These are phyloP conservation scores for Neuroscelio doddi DNA, from an alignment of 2,888 invertebrate genomes.

Conservation along the genomic window DNA sequence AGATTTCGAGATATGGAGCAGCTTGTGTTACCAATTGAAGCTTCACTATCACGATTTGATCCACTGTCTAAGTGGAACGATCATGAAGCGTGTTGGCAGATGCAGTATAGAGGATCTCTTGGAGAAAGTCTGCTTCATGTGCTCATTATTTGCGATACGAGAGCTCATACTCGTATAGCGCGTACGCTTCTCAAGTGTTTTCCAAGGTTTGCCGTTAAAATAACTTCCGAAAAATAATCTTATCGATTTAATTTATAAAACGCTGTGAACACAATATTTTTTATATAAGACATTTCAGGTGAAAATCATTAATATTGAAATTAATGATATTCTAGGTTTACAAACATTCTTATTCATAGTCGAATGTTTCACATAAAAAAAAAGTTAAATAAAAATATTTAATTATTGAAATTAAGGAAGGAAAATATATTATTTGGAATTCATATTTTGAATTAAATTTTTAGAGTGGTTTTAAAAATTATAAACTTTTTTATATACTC, in stretches of 20 bases:
- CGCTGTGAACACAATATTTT: no score
- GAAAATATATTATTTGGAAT: no score
- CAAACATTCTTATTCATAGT: no score
- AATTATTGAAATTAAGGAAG: no score
- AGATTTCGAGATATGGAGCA: constrained; percentile 88
- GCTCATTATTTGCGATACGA: constrained; percentile 94
- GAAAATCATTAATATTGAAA: no score
- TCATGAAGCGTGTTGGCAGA: constrained; percentile 97
- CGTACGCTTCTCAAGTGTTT: constrained; percentile 92
- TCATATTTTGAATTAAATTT: no score
- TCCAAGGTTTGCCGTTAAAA: constrained; percentile 78
- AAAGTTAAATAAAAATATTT: no score
- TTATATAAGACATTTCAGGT: no score
- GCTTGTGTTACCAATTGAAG: constrained; percentile 90
- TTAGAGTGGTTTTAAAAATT: no score
- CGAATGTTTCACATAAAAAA: no score
- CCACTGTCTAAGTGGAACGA: constrained; percentile 91
- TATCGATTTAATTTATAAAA: neutral
- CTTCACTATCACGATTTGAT: constrained; percentile 87
- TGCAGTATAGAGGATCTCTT: constrained; percentile 95
- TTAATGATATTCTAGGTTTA: no score
- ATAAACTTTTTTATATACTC: no score
- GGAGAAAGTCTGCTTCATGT: constrained; percentile 97
- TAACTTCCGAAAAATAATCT: neutral
- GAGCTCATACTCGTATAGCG: constrained; percentile 87